Evolutionary conservation across 2,797 vertebrate genomes (phyloP), one percentile per base, ranked within the genome.

Genomic region (Halcyon badia): DNA sequence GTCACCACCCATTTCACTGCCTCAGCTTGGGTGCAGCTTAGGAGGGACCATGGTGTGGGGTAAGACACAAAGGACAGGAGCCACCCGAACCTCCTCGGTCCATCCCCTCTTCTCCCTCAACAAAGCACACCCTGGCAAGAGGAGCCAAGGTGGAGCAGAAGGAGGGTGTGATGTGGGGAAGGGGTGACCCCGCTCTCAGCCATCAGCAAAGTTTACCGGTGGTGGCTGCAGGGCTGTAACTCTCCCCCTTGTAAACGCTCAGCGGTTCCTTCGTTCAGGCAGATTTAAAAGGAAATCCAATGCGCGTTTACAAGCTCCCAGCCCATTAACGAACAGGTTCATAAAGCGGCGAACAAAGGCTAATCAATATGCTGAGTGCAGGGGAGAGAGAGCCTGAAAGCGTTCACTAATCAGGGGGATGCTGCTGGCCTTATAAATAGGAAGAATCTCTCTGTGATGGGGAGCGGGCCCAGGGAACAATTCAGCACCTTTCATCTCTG

Each of bases 331-430:
- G 9, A 94, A 80, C 2, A 22, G 94, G 94, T 94, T 97, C 96
- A 96, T 97, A 96, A 97, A 96, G 92, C 91, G 95, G 66, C 0
- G 19, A 95, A 94, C 84, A 97, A 95, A 97, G 79, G 83, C 89
- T 95, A 96, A 97, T 97, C 97, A 95, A 97, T 97, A 97, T 80
- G 91, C 78, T 79, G 87, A 97, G 72, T 72, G 90, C 75, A 72
- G 81, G 75, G 86, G 78, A 93, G 86, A 85, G 61, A 76, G 78
- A 71, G 79, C 83, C 94, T 80, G 95, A 94, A 96, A 97, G 76
- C 87, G 15, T 78, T 95, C 7, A 1, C 91, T 97, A 89, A 96
- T 94, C 95, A 92, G 56, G 89, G 72, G 51, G 30, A 84, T 2
- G 77, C 83, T 89, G 75, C 58, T 5, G 25, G 87, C 75, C 81